These are phyloP conservation scores for Anisognathus igniventris DNA, from an alignment of 2,797 vertebrate genomes.

Conservation along the genomic window DNA sequence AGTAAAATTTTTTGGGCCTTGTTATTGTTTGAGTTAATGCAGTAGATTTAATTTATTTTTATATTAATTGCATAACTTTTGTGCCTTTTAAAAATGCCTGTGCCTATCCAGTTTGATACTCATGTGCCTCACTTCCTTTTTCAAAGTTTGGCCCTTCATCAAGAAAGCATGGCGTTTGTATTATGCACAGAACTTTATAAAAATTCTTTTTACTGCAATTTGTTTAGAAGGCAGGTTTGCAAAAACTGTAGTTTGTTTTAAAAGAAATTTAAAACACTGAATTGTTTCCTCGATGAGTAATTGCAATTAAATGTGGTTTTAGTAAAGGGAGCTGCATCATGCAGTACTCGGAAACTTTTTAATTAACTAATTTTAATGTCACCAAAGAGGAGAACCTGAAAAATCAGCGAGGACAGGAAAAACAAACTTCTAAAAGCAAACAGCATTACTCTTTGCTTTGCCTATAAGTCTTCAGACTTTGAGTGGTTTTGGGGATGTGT, in stretches of 20 bases:
- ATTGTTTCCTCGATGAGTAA: conserved; percentile 56
- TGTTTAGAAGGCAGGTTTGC: conserved; percentile 76
- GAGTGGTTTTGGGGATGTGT: conserved; percentile 34
- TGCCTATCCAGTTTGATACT: conserved; percentile 71
- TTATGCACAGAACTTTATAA: conserved; percentile 31
- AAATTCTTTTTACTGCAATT: conserved; percentile 66
- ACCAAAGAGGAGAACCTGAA: conserved; percentile 60
- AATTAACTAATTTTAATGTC: conserved; percentile 9
- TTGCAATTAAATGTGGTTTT: conserved; percentile 47
- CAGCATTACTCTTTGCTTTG: conserved; percentile 31
- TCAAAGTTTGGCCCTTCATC: conserved; percentile 69
- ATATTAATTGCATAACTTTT: conserved; percentile 78
- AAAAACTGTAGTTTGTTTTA: conserved; percentile 50
- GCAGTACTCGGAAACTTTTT: conserved; percentile 5
- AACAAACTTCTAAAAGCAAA: conserved; percentile 26
- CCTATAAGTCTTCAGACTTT: conserved; percentile 4
- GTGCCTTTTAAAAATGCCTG: conserved; percentile 83
- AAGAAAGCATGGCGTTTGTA: conserved; percentile 58
- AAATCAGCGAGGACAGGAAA: neutral
- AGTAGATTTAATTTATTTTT: conserved; percentile 82
- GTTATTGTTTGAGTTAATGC: conserved; percentile 72
- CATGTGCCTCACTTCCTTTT: conserved; percentile 76
- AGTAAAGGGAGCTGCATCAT: conserved; percentile 52
- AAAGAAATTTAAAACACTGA: conserved; percentile 34
- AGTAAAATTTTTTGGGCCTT: conserved; percentile 69